Conservation (phyloP, 2,113 vertebrate species). For the Channa argus region DNA sequence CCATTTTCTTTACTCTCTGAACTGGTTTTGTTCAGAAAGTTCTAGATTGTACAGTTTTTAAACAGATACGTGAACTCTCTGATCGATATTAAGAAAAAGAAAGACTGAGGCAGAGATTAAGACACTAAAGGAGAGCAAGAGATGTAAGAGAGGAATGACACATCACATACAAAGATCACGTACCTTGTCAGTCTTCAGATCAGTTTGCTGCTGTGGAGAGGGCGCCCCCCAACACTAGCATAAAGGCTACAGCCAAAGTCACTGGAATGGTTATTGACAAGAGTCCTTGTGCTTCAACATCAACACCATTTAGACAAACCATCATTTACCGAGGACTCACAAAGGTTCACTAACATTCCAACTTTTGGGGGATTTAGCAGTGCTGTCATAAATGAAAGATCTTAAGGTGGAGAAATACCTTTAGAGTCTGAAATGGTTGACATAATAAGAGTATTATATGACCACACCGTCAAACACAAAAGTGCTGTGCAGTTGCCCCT, state of each 20-base stretch:
- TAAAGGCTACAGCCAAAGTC: conserved; percentile 89
- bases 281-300: conserved; percentile 77
- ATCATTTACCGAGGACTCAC: conserved; percentile 79
- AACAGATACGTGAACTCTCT: conserved; percentile 3
- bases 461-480: conserved; percentile 24
- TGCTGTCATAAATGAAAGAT: neutral
- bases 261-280: conserved; percentile 84
- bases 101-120: conserved; percentile 19
- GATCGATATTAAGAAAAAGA: neutral
- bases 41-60: neutral
- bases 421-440: neutral
- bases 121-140: conserved; percentile 19
- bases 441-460: conserved; percentile 6
- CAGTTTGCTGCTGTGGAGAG: conserved; percentile 96
- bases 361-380: conserved; percentile 18
- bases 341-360: conserved; percentile 82
- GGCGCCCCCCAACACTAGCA: conserved; percentile 92
- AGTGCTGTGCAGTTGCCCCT: conserved; percentile 91
- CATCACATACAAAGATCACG: conserved; percentile 79
- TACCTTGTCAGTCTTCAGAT: conserved; percentile 98
- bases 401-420: neutral
- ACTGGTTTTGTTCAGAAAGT: too few relatives aligned
- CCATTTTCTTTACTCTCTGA: too few relatives aligned
- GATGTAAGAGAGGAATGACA: conserved; percentile 30
- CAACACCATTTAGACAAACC: conserved; percentile 77